Evolutionary conservation across 2,888 invertebrate genomes (phyloP).

Genomic region (Leucania comma): DNA sequence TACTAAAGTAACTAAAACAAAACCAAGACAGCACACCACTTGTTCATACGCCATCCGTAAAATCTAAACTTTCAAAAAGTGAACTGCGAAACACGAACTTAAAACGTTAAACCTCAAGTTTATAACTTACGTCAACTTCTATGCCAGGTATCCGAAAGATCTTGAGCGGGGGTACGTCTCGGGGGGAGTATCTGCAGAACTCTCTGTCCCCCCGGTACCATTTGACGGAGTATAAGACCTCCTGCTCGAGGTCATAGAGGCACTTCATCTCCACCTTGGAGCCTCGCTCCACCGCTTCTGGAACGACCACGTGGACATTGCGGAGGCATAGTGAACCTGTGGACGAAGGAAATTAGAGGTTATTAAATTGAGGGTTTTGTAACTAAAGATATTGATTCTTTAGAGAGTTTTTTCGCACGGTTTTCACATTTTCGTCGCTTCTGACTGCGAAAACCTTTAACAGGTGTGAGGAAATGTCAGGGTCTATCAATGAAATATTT

Average conservation of each 20-base stretch:
- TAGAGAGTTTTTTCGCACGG: no score
- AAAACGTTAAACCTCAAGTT: conserved; percentile 16
- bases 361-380: not conserved
- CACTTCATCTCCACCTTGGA: conserved; percentile 92
- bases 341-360: conserved; percentile 39
- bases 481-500: no score
- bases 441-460: no score
- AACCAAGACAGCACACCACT: not conserved
- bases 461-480: no score
- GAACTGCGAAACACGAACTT: conserved; percentile 20
- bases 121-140: conserved; percentile 90
- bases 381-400: no score
- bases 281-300: conserved; percentile 92
- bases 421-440: no score
- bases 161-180: conserved; percentile 92
- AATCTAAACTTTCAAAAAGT: conserved; percentile 13
- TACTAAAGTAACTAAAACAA: not conserved
- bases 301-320: conserved; percentile 92
- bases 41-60: not conserved
- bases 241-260: conserved; percentile 92
- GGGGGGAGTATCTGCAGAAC: conserved; percentile 92
- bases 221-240: conserved; percentile 92
- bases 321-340: conserved; percentile 87
- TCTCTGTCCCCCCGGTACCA: conserved; percentile 93
- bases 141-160: conserved; percentile 92